Evolutionary conservation across 2,888 invertebrate species (phyloP).

Genomic region (Auanema freiburgensis): DNA sequence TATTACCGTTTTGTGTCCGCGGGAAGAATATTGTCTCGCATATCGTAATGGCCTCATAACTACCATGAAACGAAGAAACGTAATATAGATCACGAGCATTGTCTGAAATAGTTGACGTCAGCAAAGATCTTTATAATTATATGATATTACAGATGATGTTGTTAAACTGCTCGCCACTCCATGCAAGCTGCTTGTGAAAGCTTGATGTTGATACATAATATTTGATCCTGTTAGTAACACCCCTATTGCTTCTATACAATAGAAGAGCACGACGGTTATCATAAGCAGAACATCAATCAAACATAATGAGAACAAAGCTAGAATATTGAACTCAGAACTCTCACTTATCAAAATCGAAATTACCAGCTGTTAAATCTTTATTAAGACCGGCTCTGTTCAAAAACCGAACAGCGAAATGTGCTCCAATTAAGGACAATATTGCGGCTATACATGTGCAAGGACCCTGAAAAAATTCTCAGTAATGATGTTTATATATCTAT

Average conservation of each 20-base stretch:
- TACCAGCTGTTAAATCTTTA: constrained; percentile 57
- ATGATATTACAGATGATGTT: constrained; percentile 48
- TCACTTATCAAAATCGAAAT: background rate
- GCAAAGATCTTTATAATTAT: background rate
- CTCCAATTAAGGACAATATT: constrained; percentile 55
- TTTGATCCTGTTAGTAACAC: constrained; percentile 49
- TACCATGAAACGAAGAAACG: constrained; percentile 58
- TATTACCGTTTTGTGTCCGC: constrained; percentile 13
- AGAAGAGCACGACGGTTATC: constrained; percentile 53
- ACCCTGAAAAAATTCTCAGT: constrained; percentile 31
- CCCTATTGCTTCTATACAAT: constrained; percentile 57
- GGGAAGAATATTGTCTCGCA: constrained; percentile 28
- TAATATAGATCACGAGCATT: constrained; percentile 59
- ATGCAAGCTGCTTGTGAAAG: constrained; percentile 46
- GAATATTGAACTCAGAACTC: constrained; percentile 7
- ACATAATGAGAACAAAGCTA: constrained; percentile 57
- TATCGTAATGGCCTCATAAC: constrained; percentile 56
- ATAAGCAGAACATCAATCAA: constrained; percentile 58
- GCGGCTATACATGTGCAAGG: constrained; percentile 57
- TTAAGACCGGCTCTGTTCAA: constrained; percentile 57
- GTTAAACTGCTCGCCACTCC: constrained; percentile 53
- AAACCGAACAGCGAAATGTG: constrained; percentile 54
- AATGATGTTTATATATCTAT: background rate
- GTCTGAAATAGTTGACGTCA: constrained; percentile 47
- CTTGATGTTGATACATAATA: constrained; percentile 53